Evolutionary conservation across 2,113 vertebrate species (phyloP), one percentile per base, ranked within the genome.

Genomic region (Uropsilus gracilis): DNA sequence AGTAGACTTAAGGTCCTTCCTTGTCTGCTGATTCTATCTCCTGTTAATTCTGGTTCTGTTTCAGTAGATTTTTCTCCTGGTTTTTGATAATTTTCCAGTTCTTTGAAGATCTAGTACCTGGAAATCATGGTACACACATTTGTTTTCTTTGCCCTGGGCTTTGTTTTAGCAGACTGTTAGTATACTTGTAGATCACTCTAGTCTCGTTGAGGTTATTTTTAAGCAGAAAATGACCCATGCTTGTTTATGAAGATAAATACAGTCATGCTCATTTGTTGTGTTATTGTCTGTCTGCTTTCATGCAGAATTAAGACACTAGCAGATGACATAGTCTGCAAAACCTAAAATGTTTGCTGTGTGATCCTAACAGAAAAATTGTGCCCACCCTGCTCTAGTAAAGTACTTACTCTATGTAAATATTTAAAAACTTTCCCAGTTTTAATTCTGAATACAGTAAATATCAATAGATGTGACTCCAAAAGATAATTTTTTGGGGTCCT

Each of bases 211-310:
- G 32, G 57, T 55, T 72, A 10, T 57, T 94, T 86, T 80, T 22
- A 73, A 80, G 71, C 50, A 69, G 46, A 69, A n/a, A 42, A 2
- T 24, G 59, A 32, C 91, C 34, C 44, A 18, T 81, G 66, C 30
- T 44, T 91, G 69, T 75, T 76, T 75, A 63, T 75, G 68, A 64
- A 64, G 83, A 83, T 75, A 73, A 91, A 83, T 68, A 73, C 13
- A 86, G 30, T 12, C 18, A n/a, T 2, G 11, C 16, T 87, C 64
- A 30, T 37, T 55, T 68, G 86, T 71, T 69, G 7, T 2, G 11
- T n/a, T n/a, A 42, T 48, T 53, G 20, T 42, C 63, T 71, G 69
- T 37, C 75, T 83, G 77, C 59, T 18, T 39, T 39, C 42, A 50
- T 11, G 53, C n/a, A 61, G 61, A 93, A 34, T 34, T 69, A 18